A percentile compares a stretch with the other conserved stretches of the same genome.
These are phyloP conservation scores for Xylophagus ater DNA, from an alignment of 2,888 invertebrate species.

Conservation along the genomic window DNA sequence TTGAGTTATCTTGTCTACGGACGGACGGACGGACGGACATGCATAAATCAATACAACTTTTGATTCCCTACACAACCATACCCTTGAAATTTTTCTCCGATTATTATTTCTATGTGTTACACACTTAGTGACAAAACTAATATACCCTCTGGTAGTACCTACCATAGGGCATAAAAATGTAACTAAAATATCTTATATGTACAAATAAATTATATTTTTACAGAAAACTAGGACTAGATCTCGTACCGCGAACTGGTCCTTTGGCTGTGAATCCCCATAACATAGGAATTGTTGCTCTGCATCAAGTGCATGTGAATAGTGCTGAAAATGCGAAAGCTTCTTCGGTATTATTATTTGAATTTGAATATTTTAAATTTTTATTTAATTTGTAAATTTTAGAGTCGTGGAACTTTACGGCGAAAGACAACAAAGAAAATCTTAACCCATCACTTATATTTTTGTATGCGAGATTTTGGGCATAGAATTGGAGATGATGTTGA, in stretches of 20 bases:
- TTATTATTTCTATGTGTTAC: no score
- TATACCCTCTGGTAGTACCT: no score
- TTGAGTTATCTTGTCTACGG: no score
- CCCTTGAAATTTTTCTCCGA: no score
- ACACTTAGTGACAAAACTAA: no score
- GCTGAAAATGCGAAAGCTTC: conserved; percentile 57
- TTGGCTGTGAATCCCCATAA: conserved; percentile 83
- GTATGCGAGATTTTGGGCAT: conserved; percentile 80
- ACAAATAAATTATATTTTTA: conserved; percentile 27
- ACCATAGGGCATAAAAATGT: no score
- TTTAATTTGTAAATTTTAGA: conserved; percentile 23
- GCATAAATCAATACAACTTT: no score
- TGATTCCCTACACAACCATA: no score
- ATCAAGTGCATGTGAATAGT: conserved; percentile 66
- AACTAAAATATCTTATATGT: no score
- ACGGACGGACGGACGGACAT: no score
- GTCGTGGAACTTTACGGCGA: conserved; percentile 37
- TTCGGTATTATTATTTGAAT: conserved; percentile 43
- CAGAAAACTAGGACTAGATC: conserved; percentile 83
- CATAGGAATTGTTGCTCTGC: conserved; percentile 79
- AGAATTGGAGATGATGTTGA: conserved; percentile 83
- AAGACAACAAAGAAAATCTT: conserved; percentile 38
- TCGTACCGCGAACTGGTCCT: conserved; percentile 82
- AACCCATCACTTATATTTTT: conserved; percentile 73
- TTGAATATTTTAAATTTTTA: neutral